Base-by-base conservation (phyloP, 2,888 invertebrate genomes). In the Nomada hirtipes region DNA sequence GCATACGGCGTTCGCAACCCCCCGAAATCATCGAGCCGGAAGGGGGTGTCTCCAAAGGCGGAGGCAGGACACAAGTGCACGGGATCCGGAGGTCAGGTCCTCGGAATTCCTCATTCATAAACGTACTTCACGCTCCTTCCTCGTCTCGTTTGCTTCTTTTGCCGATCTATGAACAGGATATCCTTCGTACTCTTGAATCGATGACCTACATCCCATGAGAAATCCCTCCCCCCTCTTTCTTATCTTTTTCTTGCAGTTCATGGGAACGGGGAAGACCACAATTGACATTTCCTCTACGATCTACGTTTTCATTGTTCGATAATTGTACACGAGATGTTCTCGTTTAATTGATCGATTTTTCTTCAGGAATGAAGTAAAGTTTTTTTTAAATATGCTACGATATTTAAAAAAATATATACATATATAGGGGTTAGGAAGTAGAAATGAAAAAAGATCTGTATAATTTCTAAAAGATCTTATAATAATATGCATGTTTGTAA, bases 81-180 rank as follows among this genome's bases (percentile, higher is more conserved):
- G 59, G 83, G 79, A 81, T 81, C 67, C 76, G 69, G 64, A 50
- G 86, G 80, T 86, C 91, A 90, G 90, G 90, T 89, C 84, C 73
- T 84, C 67, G 64, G 78, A 64, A 75, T 76, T 83, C 64, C 82
- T 91, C 89, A 90, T 90, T 90, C 91, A 91, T 82, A 80, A 86
- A 83, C 86, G 85, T 85, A 86, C 88, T 91, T 89, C 83, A 84
- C 86, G 82, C 75, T 87, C 86, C 83, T 85, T 89, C 83, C 83
- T 87, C 84, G 69, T 76, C 80, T 44, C 64, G n/a, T 78, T 44
- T 52, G 44, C 59, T 36, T 59, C 77, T 85, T 83, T 64, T 76
- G 55, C 82, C 81, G 80, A 91, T 91, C 89, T 90, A 92, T 90
- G 89, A 88, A 83, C 92, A 92, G 92, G 92, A 93, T 92, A 91